Percentiles rank a stretch among this genome's conserved stretches.
These are phyloP conservation scores for Sphyrna mokarran DNA, from an alignment of 2,113 vertebrate genomes.

Conservation along the genomic window DNA sequence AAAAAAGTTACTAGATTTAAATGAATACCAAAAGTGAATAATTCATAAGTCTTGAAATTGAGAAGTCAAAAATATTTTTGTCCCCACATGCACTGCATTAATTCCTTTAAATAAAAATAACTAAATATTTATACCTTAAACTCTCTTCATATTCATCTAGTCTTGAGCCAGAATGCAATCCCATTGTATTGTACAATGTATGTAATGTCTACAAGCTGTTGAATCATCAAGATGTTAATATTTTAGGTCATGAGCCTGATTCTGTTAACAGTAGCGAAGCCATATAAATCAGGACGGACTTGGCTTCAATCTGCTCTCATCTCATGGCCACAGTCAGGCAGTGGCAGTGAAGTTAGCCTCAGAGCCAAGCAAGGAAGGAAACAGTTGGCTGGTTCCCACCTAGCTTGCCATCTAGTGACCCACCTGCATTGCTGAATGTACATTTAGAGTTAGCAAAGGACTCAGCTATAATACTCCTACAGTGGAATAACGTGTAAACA, in stretches of 20 bases:
- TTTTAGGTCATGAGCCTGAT: not conserved
- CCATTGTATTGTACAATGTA: not conserved
- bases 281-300: not conserved
- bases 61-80: slow-evolving; percentile 5
- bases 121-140: not conserved
- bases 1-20: not conserved
- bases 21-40: not conserved
- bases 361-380: not conserved
- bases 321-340: not conserved
- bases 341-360: not conserved
- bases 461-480: not conserved
- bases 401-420: not conserved
- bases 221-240: not conserved
- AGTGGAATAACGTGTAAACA: not conserved
- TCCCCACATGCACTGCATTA: not conserved
- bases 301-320: not conserved
- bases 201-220: not conserved
- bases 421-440: not conserved
- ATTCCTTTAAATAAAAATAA: not conserved
- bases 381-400: not conserved
- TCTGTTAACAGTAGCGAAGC: not conserved
- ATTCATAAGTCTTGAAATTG: not conserved
- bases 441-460: not conserved
- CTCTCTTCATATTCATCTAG: not conserved
- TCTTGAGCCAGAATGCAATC: not conserved